phyloP scores from a whole-genome alignment of 1,140 invertebrate genomes.

The Steinernema khuongi region DNA sequence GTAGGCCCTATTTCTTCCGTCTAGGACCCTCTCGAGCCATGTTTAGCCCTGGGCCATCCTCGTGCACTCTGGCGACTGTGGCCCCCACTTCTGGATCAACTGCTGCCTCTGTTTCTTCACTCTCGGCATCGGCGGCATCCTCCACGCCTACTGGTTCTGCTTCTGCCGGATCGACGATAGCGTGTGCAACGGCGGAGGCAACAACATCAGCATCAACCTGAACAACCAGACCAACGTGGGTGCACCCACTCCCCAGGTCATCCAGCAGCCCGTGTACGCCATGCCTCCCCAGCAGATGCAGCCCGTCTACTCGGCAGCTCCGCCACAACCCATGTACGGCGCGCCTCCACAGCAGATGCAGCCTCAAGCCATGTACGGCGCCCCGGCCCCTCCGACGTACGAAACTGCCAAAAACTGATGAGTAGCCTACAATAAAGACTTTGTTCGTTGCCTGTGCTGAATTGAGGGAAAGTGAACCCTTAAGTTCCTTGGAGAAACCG shows the following conservation, averaged over 20 bases:
- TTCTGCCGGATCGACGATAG: not conserved
- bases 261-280: not conserved
- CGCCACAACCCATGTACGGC: not conserved
- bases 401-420: too few species aligned
- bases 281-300: too few species aligned
- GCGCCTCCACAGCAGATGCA: not conserved
- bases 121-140: not conserved
- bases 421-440: too few species aligned
- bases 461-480: too few species aligned
- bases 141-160: conserved; percentile 5
- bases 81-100: not conserved
- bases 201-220: not conserved
- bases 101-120: not conserved
- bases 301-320: not conserved
- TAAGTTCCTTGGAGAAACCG: too few species aligned
- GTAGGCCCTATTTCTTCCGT: not conserved
- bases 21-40: conserved; percentile 1
- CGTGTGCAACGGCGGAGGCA: not conserved
- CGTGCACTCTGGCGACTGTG: not conserved
- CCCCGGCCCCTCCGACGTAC: too few species aligned
- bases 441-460: too few species aligned
- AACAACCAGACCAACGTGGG: not conserved
- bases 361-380: not conserved
- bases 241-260: not conserved
- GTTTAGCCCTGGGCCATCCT: not conserved